Evolutionary conservation across 2,797 vertebrate genomes (phyloP).

Genomic region (Molossus alvarezi): DNA sequence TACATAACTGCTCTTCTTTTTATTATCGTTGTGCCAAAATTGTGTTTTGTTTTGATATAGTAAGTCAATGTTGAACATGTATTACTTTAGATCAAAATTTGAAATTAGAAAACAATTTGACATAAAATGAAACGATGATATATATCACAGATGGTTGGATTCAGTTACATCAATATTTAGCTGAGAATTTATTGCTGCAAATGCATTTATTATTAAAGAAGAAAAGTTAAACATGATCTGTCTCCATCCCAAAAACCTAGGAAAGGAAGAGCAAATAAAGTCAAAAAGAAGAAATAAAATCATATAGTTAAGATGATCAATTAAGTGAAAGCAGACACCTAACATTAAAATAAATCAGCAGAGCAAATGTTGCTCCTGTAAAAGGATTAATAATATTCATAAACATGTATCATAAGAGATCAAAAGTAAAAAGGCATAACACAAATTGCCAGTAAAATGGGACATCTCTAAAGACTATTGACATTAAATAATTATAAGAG

Average conservation of each 20-base stretch:
- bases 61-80: neutral
- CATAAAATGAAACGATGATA: neutral
- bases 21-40: neutral
- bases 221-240: neutral
- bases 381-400: neutral
- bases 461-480: neutral
- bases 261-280: neutral
- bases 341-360: neutral
- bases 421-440: neutral
- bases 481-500: neutral
- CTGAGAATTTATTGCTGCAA: neutral
- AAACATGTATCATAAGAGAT: neutral
- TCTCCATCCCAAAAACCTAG: neutral
- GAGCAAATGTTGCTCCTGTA: neutral
- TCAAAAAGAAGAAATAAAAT: neutral
- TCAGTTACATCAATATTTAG: neutral
- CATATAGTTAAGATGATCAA: neutral
- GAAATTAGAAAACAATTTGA: slow-evolving; percentile 9
- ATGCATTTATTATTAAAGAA: neutral
- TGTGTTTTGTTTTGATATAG: neutral
- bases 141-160: neutral
- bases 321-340: neutral
- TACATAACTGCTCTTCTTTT: neutral
- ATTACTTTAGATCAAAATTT: neutral
- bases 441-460: neutral